Conservation (phyloP, 1,140 invertebrate genomes). For the Telenomus remus region DNA sequence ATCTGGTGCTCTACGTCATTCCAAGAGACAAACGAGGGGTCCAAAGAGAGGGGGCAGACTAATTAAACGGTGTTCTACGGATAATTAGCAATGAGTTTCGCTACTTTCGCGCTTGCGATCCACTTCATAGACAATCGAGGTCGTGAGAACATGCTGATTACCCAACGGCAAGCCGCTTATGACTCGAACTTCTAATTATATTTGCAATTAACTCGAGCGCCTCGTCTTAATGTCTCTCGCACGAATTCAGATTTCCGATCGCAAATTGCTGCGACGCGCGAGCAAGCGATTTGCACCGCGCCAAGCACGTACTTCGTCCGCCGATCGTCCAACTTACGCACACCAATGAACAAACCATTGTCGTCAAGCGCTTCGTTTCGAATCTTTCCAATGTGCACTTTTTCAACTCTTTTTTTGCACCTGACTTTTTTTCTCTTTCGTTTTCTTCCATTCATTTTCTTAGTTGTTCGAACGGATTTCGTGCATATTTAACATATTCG, state of each 20-base stretch:
- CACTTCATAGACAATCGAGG: slow-evolving; percentile 67
- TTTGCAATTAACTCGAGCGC: slow-evolving; percentile 64
- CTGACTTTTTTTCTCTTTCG: too few species aligned
- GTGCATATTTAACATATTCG: too few species aligned
- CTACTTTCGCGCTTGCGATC: slow-evolving; percentile 65
- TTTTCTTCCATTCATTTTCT: too few species aligned
- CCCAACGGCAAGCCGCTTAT: slow-evolving; percentile 66
- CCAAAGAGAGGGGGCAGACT: slow-evolving; percentile 44
- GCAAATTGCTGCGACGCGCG: slow-evolving; percentile 41
- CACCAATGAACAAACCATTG: slow-evolving; percentile 25
- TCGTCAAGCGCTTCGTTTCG: not conserved
- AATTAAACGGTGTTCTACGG: slow-evolving; percentile 66
- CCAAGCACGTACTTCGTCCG: slow-evolving; percentile 13
- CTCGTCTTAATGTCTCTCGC: slow-evolving; percentile 52
- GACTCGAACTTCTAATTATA: slow-evolving; percentile 67
- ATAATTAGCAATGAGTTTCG: slow-evolving; percentile 67
- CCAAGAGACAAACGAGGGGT: slow-evolving; percentile 39
- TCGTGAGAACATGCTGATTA: slow-evolving; percentile 67
- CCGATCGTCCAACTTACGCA: slow-evolving; percentile 5
- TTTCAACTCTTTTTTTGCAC: too few species aligned
- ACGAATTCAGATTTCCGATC: slow-evolving; percentile 53
- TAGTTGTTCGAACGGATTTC: too few species aligned
- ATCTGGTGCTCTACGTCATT: slow-evolving; percentile 53
- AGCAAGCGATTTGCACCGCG: slow-evolving; percentile 6
- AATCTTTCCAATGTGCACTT: too few species aligned